Conservation (phyloP, 2,113 vertebrate genomes). For the Menura novaehollandiae region DNA sequence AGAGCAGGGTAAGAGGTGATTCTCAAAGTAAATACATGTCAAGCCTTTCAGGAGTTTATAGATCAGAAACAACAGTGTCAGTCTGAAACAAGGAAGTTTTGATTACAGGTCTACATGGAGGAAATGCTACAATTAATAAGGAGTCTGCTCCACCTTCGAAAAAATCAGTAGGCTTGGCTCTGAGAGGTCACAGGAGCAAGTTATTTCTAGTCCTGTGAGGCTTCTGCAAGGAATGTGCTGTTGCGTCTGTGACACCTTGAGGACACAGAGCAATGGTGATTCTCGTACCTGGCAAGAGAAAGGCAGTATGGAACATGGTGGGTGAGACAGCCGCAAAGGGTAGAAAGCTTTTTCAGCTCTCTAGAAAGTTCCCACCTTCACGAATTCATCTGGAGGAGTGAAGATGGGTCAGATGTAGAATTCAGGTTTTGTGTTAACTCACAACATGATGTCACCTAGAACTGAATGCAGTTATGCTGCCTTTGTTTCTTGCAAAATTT, state of each 20-base stretch:
- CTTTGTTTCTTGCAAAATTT: not conserved
- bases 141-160: not conserved
- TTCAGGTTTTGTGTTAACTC: not conserved
- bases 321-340: not conserved
- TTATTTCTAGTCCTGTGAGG: not conserved
- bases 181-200: not conserved
- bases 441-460: not conserved
- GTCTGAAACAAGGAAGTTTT: slow-evolving; percentile 32
- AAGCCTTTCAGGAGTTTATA: not conserved
- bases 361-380: not conserved
- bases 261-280: not conserved
- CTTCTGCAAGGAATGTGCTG: not conserved
- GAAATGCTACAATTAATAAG: slow-evolving; percentile 32
- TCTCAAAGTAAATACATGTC: not conserved
- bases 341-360: not conserved
- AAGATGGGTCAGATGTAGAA: not conserved
- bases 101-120: not conserved
- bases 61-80: not conserved
- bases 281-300: not conserved
- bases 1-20: not conserved
- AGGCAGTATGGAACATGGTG: not conserved
- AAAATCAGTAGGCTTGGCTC: not conserved
- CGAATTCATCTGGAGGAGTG: not conserved
- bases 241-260: not conserved
- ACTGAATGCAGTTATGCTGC: not conserved